Conservation (phyloP, 2,113 vertebrate species). For the Psittacula cyanocephala region DNA sequence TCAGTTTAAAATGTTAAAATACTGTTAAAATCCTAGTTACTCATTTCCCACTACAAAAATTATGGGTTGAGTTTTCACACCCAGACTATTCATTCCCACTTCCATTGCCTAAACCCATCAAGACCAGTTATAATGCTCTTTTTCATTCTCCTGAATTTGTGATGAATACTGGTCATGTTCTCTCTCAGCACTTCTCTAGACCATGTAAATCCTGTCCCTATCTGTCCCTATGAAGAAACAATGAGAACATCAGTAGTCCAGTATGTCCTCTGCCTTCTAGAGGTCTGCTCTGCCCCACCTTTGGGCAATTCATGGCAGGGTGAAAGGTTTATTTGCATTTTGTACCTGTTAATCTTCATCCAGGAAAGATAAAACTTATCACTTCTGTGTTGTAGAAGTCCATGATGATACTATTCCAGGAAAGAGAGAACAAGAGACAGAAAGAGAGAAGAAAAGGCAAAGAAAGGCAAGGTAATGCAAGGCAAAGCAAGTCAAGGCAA, state of each 20-base stretch:
- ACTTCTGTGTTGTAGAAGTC: background rate
- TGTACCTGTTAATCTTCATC: background rate
- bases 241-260: background rate
- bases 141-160: background rate
- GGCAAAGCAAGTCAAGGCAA: background rate
- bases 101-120: background rate
- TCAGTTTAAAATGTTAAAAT: background rate
- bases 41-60: background rate
- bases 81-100: background rate
- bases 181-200: background rate
- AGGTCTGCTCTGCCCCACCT: background rate
- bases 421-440: background rate
- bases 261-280: background rate
- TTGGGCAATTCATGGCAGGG: background rate
- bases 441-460: accelerated
- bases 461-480: background rate
- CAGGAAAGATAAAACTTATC: background rate
- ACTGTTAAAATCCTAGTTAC: background rate
- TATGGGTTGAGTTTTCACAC: background rate
- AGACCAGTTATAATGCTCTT: background rate
- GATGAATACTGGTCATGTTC: background rate
- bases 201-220: background rate
- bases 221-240: background rate
- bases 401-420: background rate
- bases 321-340: background rate